These are phyloP conservation scores for Myiopsitta monachus DNA, from an alignment of 2,113 vertebrate genomes.

Conservation along the genomic window DNA sequence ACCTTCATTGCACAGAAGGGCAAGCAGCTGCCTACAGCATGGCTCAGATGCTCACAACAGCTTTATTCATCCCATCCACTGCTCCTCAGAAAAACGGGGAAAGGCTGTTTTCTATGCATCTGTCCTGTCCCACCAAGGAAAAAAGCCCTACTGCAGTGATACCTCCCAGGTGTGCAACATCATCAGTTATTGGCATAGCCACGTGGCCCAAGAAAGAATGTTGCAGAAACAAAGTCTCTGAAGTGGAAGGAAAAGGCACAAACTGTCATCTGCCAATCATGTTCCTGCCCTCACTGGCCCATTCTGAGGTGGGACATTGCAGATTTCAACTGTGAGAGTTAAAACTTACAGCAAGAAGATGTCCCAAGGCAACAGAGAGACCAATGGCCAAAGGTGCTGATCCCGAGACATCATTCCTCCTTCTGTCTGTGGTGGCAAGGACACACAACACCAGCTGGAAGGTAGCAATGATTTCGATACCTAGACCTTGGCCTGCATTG, in stretches of 20 bases:
- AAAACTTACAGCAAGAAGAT: slow-evolving; percentile 90
- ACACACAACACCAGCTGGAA: slow-evolving; percentile 97
- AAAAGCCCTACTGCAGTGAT: too few species aligned
- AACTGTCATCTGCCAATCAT: neutral
- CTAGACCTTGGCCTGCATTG: slow-evolving; percentile 87
- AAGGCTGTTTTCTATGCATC: neutral
- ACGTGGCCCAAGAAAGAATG: neutral
- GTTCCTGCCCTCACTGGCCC: neutral
- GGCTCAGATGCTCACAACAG: neutral
- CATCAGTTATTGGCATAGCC: neutral
- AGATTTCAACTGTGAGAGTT: neutral
- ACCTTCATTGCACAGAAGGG: neutral
- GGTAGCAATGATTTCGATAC: slow-evolving; percentile 91
- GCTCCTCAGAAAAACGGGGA: neutral
- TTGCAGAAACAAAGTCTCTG: neutral
- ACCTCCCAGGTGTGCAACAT: neutral
- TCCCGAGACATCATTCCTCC: slow-evolving; percentile 86
- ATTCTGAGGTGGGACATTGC: accelerated
- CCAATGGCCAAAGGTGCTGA: slow-evolving; percentile 92
- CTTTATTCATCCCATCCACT: neutral
- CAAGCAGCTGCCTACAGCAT: neutral
- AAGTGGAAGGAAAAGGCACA: neutral
- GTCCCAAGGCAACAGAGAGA: slow-evolving; percentile 90
- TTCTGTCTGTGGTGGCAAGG: slow-evolving; percentile 91
- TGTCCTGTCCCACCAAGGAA: neutral